A percentile compares a stretch with the other conserved stretches of the same genome.
phyloP scores from a whole-genome alignment of 2,797 vertebrate genomes.

The Channa striata region DNA sequence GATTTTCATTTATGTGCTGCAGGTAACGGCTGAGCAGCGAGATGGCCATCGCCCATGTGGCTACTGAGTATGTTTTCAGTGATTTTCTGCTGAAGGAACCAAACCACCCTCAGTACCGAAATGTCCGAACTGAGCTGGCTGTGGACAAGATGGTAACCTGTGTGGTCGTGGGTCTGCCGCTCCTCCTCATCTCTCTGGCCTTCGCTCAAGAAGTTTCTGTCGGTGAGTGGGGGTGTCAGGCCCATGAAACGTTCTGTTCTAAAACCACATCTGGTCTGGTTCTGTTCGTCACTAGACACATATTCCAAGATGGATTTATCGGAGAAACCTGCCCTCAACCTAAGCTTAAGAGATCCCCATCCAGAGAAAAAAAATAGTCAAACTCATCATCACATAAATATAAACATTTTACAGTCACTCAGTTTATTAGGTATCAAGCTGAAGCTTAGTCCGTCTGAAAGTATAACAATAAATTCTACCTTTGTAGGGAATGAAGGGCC shows the following conservation, averaged over 20 bases:
- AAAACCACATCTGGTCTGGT: not conserved
- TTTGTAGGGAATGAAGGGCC: too few species aligned
- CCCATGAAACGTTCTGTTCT: not conserved
- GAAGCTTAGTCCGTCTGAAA: too few species aligned
- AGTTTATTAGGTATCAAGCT: too few species aligned
- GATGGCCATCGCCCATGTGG: conserved; percentile 96
- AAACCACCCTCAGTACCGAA: conserved; percentile 86
- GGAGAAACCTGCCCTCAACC: too few species aligned
- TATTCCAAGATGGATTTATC: too few species aligned
- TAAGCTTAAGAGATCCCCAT: too few species aligned
- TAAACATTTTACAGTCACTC: too few species aligned
- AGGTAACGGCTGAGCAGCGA: conserved; percentile 7
- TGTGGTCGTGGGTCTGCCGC: conserved; percentile 91
- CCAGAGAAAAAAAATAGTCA: too few species aligned
- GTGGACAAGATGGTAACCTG: conserved; percentile 94
- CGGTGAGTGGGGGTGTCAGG: conserved; percentile 62
- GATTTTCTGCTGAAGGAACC: conserved; percentile 95
- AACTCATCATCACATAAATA: too few species aligned
- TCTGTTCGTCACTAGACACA: not conserved
- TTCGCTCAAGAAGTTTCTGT: conserved; percentile 94
- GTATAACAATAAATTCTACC: too few species aligned
- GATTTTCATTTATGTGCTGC: not conserved
- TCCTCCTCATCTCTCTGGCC: conserved; percentile 95
- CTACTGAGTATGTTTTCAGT: conserved; percentile 95
- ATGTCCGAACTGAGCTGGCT: conserved; percentile 90